Evolutionary conservation across 2,113 vertebrate species (phyloP), one percentile per base, ranked within the genome.

Genomic region (Falcunculus frontatus): DNA sequence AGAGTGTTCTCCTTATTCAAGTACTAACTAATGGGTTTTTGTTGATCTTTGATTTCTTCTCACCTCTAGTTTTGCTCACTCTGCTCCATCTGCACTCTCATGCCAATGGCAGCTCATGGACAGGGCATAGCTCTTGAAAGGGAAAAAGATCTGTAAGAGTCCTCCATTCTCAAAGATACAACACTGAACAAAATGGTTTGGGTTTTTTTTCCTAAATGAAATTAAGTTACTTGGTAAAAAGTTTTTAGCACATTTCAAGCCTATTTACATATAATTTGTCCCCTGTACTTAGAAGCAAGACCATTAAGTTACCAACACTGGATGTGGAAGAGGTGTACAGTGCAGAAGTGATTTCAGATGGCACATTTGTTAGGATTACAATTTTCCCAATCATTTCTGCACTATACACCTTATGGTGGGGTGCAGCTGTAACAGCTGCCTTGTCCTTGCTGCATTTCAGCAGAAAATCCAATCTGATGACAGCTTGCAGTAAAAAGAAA

Each of bases 401-500:
- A 30, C 7, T 11, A 2, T 0, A n/a, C 16, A 29, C 33, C 17
- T 29, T 3, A 10, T 6, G 41, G 35, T 17, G 55, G 7, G 65
- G n/a, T 18, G 7, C 2, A 57, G 84, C 77, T 94, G 10, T 1
- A n/a, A 49, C 81, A 81, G 68, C 81, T 87, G 87, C 84, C 72
- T 17, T 49, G 67, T 5, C 62, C 47, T 6, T n/a, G 41, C 1
- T 64, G 32, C 37, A 20, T 22, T 62, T 68, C 65, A 68, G 83
- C 90, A 96, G 85, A 87, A 97, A 97, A 81, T 44, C 44, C 65
- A 53, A 52, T 23, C 59, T 74, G 42, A 46, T 46, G 55, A 59
- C 89, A 74, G 60, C 32, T n/a, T 46, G 55, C 37, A 57, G 59
- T 30, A 44, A 73, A 67, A 57, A 33, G 26, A 79, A 79, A 75